These are phyloP conservation scores for Elephantulus edwardii DNA, from an alignment of 2,113 vertebrate genomes.

Conservation along the genomic window DNA sequence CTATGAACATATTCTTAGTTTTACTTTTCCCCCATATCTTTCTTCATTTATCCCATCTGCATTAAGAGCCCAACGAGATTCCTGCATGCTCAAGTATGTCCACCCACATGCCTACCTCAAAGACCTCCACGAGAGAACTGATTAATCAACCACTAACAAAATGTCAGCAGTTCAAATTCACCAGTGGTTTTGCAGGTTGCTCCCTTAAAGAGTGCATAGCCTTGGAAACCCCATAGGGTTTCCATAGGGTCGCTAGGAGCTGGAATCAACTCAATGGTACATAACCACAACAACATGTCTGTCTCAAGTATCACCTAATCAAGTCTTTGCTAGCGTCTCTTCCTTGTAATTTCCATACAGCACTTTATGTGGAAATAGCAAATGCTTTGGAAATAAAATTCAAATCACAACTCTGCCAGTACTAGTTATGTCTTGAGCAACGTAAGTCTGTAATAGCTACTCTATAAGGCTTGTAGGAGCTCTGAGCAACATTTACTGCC, in stretches of 20 bases:
- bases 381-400: neutral
- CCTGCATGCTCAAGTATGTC: neutral
- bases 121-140: neutral
- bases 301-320: neutral
- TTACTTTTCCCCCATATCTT: neutral
- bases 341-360: neutral
- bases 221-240: neutral
- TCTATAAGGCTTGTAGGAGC: neutral
- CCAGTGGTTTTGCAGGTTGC: neutral
- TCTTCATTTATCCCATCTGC: neutral
- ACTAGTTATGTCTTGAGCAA: neutral
- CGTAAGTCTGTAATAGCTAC: neutral
- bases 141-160: neutral
- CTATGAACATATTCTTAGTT: neutral
- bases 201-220: neutral
- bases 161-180: neutral
- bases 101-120: neutral
- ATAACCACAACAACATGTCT: neutral
- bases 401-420: neutral
- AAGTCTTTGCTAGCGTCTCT: neutral
- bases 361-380: neutral
- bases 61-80: neutral
- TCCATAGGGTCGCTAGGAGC: neutral
- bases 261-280: neutral
- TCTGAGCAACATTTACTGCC: neutral